These are phyloP conservation scores for Ophion ventricosus DNA, from an alignment of 2,888 invertebrate genomes.

Conservation along the genomic window DNA sequence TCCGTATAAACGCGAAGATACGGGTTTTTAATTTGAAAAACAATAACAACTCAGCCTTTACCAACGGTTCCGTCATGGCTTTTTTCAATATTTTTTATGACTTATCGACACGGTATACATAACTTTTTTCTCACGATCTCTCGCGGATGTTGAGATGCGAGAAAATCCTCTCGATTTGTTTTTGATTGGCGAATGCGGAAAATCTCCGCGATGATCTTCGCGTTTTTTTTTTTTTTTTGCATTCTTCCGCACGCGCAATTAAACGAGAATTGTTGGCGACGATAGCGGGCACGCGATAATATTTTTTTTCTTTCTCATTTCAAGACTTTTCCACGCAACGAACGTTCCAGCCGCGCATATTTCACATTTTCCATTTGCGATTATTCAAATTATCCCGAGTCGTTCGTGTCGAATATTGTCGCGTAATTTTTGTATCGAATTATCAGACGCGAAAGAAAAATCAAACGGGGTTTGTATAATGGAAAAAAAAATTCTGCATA, in stretches of 20 bases:
- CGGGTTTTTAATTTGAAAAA: not conserved
- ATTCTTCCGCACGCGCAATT: slow-evolving; percentile 17
- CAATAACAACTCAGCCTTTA: not conserved
- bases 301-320: not conserved
- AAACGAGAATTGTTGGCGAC: slow-evolving; percentile 10
- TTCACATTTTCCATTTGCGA: not conserved
- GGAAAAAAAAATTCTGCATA: not conserved
- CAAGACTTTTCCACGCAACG: not conserved
- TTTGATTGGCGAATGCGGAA: slow-evolving; percentile 32
- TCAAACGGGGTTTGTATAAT: not conserved
- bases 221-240: slow-evolving; percentile 4
- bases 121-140: slow-evolving; percentile 32
- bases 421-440: not conserved
- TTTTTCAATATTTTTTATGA: slow-evolving; percentile 19
- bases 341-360: not conserved
- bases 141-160: slow-evolving; percentile 8
- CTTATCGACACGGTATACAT: slow-evolving; percentile 12
- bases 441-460: not conserved
- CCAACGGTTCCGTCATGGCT: not conserved
- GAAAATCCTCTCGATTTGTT: slow-evolving; percentile 15
- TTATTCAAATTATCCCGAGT: not conserved
- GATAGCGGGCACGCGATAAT: not conserved
- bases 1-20: not conserved
- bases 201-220: not conserved
- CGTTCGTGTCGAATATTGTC: not conserved